Percentiles rank a stretch among this genome's conserved stretches.
Evolutionary conservation across 2,113 vertebrate species (phyloP).

Genomic region (Ellobius talpinus): DNA sequence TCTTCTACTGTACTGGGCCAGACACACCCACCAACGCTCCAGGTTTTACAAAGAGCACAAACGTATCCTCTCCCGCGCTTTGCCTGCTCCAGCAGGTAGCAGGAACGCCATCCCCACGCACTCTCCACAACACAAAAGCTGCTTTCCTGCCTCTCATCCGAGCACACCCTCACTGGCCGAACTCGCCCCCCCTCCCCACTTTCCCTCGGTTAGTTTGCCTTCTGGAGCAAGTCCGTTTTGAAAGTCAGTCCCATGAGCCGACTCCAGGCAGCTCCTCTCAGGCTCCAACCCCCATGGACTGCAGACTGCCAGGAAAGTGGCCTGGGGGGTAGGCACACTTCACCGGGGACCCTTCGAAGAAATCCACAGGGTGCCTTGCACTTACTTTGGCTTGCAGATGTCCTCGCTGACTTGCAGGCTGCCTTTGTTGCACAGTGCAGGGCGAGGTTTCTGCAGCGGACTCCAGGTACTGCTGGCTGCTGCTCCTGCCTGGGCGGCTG

Average conservation of each 20-base stretch:
- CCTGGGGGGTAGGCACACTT: background rate
- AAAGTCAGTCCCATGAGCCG: background rate
- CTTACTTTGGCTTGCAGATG: constrained; percentile 76
- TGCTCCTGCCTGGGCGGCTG: constrained; percentile 54
- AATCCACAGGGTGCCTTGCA: background rate
- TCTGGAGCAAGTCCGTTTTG: background rate
- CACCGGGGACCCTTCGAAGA: background rate
- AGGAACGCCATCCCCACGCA: background rate
- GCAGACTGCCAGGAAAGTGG: background rate
- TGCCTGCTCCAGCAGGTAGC: background rate
- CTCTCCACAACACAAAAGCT: background rate
- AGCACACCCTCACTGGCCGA: background rate
- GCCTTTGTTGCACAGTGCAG: constrained; percentile 47
- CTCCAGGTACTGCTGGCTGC: constrained; percentile 41
- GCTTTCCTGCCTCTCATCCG: background rate
- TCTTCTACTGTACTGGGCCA: background rate
- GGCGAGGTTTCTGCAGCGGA: constrained; percentile 2
- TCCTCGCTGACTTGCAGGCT: constrained; percentile 39
- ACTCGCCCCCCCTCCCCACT: background rate
- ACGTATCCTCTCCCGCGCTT: background rate
- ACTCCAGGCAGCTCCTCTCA: background rate
- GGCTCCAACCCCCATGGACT: background rate
- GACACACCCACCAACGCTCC: constrained; percentile 61
- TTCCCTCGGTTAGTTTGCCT: background rate
- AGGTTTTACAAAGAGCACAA: background rate